Percentiles rank a stretch among this genome's conserved stretches.
These are phyloP conservation scores for Catagonus wagneri DNA, from an alignment of 2,113 vertebrate genomes.

Conservation along the genomic window DNA sequence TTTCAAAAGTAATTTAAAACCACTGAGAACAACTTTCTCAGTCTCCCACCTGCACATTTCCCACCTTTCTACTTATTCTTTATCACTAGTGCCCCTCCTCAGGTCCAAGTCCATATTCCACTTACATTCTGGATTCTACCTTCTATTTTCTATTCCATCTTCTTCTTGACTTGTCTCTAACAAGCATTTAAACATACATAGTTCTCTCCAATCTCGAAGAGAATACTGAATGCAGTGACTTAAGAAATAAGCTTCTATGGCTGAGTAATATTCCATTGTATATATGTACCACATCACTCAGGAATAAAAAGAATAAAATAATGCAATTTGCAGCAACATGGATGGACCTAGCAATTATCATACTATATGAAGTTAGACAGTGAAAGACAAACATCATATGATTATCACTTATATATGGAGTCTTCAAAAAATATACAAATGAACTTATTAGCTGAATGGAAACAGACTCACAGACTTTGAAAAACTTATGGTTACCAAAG, in stretches of 20 bases:
- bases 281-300: too few relatives aligned
- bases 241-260: neutral
- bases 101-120: neutral
- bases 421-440: too few relatives aligned
- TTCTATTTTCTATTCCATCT: neutral
- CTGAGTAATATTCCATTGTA: too few relatives aligned
- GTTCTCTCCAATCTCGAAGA: slow-evolving; percentile 23
- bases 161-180: neutral
- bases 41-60: neutral
- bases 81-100: neutral
- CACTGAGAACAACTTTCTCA: neutral
- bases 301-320: too few relatives aligned
- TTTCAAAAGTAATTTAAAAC: slow-evolving; percentile 16
- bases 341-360: too few relatives aligned
- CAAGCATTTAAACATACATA: neutral
- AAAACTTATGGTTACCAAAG: too few relatives aligned
- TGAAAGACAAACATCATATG: too few relatives aligned
- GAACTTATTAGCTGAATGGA: too few relatives aligned
- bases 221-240: neutral
- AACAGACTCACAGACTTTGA: too few relatives aligned
- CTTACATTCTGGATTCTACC: neutral
- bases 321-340: too few relatives aligned
- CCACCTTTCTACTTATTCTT: neutral
- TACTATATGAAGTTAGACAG: too few relatives aligned
- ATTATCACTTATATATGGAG: too few relatives aligned